These are phyloP conservation scores for Emydoidea blandingii DNA, from an alignment of 2,797 vertebrate species.

Conservation along the genomic window DNA sequence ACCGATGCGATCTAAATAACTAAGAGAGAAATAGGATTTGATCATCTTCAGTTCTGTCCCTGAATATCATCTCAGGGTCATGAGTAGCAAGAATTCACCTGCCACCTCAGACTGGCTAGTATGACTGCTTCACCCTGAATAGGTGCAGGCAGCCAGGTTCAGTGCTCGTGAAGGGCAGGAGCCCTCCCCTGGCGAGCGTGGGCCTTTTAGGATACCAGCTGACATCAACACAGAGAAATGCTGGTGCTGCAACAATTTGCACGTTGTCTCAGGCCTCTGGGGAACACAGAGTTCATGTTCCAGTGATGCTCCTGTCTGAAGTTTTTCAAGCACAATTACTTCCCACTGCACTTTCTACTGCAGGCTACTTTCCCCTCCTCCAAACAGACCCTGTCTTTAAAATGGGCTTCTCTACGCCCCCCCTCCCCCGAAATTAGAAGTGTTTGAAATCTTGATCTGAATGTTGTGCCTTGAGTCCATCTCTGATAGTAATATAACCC, in stretches of 20 bases:
- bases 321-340: neutral
- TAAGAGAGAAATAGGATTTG: neutral
- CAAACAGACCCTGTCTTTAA: neutral
- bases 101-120: neutral
- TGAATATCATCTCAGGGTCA: neutral
- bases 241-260: neutral
- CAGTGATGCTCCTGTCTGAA: neutral
- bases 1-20: neutral
- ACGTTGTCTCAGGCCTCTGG: neutral
- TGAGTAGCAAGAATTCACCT: neutral
- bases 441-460: rapidly evolving
- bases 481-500: rapidly evolving
- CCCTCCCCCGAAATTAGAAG: neutral
- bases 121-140: neutral
- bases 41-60: neutral
- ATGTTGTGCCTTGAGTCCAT: rapidly evolving
- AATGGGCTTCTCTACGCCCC: neutral
- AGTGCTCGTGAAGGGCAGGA: neutral
- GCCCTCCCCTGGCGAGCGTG: neutral
- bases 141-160: neutral
- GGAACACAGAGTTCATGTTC: neutral
- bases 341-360: neutral
- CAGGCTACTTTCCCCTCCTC: neutral
- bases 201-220: neutral
- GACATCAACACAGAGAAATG: neutral